A percentile compares a stretch with the other conserved stretches of the same genome.
Conservation (phyloP, 2,113 vertebrate species). For the Geococcyx californianus region DNA sequence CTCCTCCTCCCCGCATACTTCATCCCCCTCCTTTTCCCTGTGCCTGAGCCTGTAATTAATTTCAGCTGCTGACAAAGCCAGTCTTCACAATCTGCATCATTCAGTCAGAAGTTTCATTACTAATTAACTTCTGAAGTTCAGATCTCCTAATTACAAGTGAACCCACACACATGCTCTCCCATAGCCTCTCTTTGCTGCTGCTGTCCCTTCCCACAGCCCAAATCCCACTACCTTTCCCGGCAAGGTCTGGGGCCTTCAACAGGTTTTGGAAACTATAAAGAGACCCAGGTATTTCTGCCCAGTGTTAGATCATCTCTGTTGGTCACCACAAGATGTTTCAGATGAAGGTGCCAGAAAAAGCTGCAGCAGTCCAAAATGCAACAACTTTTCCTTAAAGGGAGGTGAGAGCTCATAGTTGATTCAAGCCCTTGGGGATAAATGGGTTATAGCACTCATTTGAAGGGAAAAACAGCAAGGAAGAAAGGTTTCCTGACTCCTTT, state of each 20-base stretch:
- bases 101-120: slow-evolving; percentile 68
- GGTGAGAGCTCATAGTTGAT: background rate
- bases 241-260: background rate
- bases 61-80: slow-evolving; percentile 68
- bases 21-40: slow-evolving; percentile 24
- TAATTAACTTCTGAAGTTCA: slow-evolving; percentile 80
- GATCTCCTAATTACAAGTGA: slow-evolving; percentile 70
- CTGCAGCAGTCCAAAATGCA: background rate
- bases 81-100: slow-evolving; percentile 62
- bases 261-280: background rate
- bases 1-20: background rate
- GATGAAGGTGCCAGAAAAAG: background rate
- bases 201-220: background rate
- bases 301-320: background rate
- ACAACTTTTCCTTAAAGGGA: background rate
- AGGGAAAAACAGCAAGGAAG: background rate
- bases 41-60: slow-evolving; percentile 76
- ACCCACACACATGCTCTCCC: background rate
- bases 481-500: background rate
- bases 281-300: background rate
- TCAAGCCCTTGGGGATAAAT: background rate
- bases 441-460: background rate
- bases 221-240: background rate
- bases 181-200: background rate
- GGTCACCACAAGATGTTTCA: background rate